Conservation (phyloP, 2,113 vertebrate genomes). For the Zeus faber region DNA sequence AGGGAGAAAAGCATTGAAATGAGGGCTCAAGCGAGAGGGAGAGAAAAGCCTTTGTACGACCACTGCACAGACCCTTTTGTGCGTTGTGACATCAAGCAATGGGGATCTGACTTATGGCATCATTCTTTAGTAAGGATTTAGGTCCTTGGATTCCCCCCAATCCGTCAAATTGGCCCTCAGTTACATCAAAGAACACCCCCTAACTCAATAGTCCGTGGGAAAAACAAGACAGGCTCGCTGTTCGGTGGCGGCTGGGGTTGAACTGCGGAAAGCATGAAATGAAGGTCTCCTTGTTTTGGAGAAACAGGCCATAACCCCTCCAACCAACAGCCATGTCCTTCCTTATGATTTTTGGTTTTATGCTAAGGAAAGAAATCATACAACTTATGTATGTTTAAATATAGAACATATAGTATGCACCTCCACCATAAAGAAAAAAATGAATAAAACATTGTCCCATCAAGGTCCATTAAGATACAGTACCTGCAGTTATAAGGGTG, state of each 20-base stretch:
- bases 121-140: conserved; percentile 45
- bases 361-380: no score
- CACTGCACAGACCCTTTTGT: conserved; percentile 39
- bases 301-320: neutral
- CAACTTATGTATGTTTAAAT: no score
- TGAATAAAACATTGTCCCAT: no score
- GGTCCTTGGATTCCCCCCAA: conserved; percentile 27
- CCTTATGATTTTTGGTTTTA: no score
- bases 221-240: conserved; percentile 21
- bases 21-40: conserved; percentile 23
- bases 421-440: no score
- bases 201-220: conserved; percentile 19
- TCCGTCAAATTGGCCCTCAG: conserved; percentile 15
- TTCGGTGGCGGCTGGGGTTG: no score
- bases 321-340: neutral
- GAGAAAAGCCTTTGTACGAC: conserved; percentile 48
- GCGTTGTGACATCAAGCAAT: conserved; percentile 16
- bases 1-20: conserved; percentile 41
- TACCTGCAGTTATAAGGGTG: no score
- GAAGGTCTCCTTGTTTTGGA: neutral
- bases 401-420: no score
- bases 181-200: conserved; percentile 45
- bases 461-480: no score
- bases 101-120: conserved; percentile 26
- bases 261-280: neutral